Conservation (phyloP, 1,140 invertebrate species). For the Cryptotermes secundus region DNA sequence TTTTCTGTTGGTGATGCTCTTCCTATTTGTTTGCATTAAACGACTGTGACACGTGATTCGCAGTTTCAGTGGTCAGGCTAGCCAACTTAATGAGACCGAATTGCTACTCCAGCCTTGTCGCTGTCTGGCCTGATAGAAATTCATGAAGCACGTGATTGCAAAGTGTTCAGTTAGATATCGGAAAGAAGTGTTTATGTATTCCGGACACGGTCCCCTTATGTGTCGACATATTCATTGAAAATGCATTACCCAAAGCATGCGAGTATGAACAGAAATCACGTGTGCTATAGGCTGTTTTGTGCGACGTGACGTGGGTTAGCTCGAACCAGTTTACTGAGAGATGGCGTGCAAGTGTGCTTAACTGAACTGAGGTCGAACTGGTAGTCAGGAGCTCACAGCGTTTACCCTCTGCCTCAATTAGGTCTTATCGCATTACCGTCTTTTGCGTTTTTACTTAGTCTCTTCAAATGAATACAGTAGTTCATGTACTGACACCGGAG, state of each 20-base stretch:
- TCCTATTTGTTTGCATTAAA: no score
- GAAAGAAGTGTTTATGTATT: conserved; percentile 8
- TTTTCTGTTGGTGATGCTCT: no score
- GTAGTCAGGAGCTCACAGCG: no score
- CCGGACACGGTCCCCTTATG: not conserved
- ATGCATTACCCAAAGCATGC: not conserved
- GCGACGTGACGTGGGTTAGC: not conserved
- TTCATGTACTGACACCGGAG: no score
- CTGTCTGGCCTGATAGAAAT: not conserved
- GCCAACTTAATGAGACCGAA: no score
- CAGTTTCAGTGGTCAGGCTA: no score
- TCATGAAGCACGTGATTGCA: not conserved
- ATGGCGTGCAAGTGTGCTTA: not conserved
- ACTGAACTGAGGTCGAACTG: no score
- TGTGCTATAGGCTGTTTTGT: not conserved
- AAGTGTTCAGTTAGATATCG: not conserved
- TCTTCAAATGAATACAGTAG: no score
- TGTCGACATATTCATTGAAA: not conserved
- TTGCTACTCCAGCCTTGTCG: not conserved
- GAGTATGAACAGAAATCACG: not conserved
- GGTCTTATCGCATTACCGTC: no score
- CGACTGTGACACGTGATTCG: no score
- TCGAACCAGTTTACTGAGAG: not conserved
- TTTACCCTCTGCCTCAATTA: no score
- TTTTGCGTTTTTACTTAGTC: no score